Evolutionary conservation across 1,140 invertebrate species (phyloP), one percentile per base, ranked within the genome.

Genomic region (Aphaenogaster floridana): DNA sequence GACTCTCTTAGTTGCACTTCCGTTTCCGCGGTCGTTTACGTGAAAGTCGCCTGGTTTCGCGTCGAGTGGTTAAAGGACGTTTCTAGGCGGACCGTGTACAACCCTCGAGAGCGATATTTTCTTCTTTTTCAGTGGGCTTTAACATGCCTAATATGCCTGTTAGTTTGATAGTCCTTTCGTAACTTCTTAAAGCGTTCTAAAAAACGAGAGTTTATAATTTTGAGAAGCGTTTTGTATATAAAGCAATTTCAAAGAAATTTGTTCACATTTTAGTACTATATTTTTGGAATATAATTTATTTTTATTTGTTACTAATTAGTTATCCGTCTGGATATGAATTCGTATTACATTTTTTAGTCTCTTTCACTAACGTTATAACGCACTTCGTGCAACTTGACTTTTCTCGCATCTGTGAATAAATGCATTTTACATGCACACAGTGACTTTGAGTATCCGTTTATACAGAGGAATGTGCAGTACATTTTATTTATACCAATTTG

Each of bases 401-500:
- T 8, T 17, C 13, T 36, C 17, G 17, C 17, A 21, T 74, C 36
- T 36, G 39, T 4, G 28, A n/a, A 59, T 54, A 48, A 45, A 48
- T 11, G 13, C 13, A 34, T 45, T 59, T 72, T 72, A 34, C 21
- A 59, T 39, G 28, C 52, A 15, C 42, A 61, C 69, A 7, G 42
- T 7, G 39, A 83, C 28, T 61, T 36, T 36, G 79, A 83, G 45
- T 28, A 48, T 74, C 63, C 52, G 50, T 17, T 36, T 34, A 28
- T n/a, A 52, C 39, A 21, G 7, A 45, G 54, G 28, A 54, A 15
- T 76, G 42, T 72, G 21, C 36, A 36, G 69, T 63, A 76, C 54
- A 76, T 84, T 84, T 83, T 84, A 84, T 84, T 84, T 54, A 76
- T 61, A 76, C 45, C 54, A 50, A 84, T 84, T 74, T 61, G 28